Evolutionary conservation across 2,797 vertebrate species (phyloP).

Genomic region (Neoniphon sammara): DNA sequence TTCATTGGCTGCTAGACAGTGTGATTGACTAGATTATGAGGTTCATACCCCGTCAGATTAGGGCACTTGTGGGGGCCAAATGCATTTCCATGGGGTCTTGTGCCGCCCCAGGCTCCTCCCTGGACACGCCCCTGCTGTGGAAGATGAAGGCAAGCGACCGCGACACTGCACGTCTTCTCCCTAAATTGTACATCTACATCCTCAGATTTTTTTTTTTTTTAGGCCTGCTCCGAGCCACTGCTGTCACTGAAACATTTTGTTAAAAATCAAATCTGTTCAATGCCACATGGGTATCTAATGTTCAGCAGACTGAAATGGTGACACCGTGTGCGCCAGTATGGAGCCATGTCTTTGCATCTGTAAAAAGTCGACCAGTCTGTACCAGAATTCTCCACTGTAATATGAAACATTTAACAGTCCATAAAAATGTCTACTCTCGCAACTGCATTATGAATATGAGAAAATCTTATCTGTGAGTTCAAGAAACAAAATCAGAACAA

Average conservation of each 20-base stretch:
- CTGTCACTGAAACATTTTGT: background rate
- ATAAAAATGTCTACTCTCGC: constrained; percentile 6
- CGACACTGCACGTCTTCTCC: no score
- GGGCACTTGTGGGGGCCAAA: no score
- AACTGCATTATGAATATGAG: background rate
- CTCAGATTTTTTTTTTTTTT: background rate
- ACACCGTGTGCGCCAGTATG: background rate
- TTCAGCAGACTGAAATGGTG: constrained; percentile 1
- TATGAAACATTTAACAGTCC: constrained; percentile 19
- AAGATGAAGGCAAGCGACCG: constrained; percentile 4
- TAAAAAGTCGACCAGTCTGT: background rate
- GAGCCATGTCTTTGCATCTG: background rate
- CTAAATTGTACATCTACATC: background rate
- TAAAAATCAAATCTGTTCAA: no score
- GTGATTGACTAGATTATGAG: no score
- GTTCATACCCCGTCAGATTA: no score
- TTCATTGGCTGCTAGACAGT: no score
- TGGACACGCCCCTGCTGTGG: background rate
- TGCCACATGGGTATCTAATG: background rate
- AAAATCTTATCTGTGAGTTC: constrained; percentile 31
- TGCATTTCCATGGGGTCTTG: no score
- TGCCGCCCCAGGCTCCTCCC: no score
- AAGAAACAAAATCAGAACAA: constrained; percentile 24
- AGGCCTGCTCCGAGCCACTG: background rate
- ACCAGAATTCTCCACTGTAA: background rate